Conservation (phyloP, 2,113 vertebrate species). For the Rhinogobius similis region DNA sequence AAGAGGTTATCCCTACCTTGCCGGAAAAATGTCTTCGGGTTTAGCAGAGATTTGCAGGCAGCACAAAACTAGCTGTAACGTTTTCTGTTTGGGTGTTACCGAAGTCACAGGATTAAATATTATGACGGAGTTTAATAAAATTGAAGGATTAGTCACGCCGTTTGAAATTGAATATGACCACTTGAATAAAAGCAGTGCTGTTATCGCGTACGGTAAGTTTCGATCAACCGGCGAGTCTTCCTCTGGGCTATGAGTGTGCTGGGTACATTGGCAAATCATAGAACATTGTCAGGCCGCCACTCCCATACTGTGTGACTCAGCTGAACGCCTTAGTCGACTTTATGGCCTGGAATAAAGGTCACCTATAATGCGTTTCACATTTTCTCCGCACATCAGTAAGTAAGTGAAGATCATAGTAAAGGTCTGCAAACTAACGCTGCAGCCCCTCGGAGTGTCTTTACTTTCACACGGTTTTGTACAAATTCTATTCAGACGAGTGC, state of each 20-base stretch:
- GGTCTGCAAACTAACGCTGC: not conserved
- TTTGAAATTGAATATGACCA: not conserved
- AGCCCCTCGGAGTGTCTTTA: not conserved
- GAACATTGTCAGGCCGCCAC: not conserved
- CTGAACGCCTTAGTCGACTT: not conserved
- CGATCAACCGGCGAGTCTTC: conserved; percentile 1
- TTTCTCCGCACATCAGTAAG: not conserved
- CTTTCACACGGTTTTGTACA: not conserved
- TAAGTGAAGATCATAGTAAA: not conserved
- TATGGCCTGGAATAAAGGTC: conserved; percentile 10
- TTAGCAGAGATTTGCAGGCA: conserved; percentile 65
- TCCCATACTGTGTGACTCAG: conserved; percentile 10
- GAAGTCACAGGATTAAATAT: not conserved
- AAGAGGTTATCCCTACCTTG: conserved; percentile 51
- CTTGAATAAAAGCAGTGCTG: not conserved
- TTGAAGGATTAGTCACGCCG: not conserved
- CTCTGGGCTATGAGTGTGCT: not conserved
- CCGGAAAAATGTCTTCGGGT: conserved; percentile 50
- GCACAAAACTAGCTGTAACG: conserved; percentile 6
- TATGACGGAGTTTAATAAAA: not conserved
- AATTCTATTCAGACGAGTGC: not conserved
- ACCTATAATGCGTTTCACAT: conserved; percentile 4
- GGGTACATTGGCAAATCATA: conserved; percentile 4
- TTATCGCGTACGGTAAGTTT: not conserved
- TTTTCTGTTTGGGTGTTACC: not conserved